A percentile compares a stretch with the other conserved stretches of the same genome.
These are phyloP conservation scores for Myopa testacea DNA, from an alignment of 2,888 invertebrate species.

Conservation along the genomic window DNA sequence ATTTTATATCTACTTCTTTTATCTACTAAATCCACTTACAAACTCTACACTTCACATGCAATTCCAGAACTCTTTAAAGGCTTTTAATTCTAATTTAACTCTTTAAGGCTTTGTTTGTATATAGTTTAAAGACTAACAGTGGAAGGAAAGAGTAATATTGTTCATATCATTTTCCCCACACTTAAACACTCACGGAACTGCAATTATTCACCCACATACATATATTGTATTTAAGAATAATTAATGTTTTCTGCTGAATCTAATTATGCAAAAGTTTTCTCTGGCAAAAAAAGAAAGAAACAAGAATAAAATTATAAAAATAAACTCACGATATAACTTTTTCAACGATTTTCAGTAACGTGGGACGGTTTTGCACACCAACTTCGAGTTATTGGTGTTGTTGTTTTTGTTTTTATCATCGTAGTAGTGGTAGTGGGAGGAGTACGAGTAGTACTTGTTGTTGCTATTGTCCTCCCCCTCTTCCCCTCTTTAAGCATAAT, in stretches of 20 bases:
- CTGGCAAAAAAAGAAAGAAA: neutral
- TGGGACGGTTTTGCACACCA: neutral
- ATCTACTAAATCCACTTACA: too few relatives aligned
- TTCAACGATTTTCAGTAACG: neutral
- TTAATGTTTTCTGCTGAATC: neutral
- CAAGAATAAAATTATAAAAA: neutral
- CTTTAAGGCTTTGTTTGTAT: too few relatives aligned
- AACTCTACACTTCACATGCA: too few relatives aligned
- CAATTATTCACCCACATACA: neutral
- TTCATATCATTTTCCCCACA: neutral
- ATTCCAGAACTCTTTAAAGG: too few relatives aligned
- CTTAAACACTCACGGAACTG: neutral
- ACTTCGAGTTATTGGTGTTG: neutral
- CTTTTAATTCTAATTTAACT: too few relatives aligned
- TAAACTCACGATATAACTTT: neutral
- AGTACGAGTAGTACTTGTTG: neutral
- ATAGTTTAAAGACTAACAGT: too few relatives aligned
- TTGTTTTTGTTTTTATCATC: neutral
- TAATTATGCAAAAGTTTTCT: neutral
- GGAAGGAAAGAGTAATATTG: too few relatives aligned
- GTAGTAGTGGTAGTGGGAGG: neutral
- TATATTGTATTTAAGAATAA: neutral
- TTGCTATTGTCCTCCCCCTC: neutral
- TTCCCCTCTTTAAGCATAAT: conserved; percentile 15
- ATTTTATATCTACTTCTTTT: too few relatives aligned